Percentiles rank a stretch among this genome's conserved stretches.
phyloP scores from a whole-genome alignment of 2,888 invertebrate species.

The Cinara cedri region DNA sequence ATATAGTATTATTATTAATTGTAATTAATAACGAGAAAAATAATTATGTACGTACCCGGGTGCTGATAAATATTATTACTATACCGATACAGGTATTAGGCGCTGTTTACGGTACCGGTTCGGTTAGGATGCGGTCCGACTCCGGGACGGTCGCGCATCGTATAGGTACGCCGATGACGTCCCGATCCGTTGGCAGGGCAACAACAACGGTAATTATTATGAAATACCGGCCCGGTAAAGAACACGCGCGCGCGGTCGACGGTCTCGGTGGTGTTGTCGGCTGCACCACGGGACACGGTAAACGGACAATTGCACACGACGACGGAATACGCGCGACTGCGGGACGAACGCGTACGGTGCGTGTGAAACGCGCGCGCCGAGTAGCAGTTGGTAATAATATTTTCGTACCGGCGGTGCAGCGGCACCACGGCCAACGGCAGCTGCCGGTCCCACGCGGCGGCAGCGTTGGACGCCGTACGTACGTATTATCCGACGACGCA shows the following conservation, averaged over 20 bases:
- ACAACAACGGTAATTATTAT: too few species aligned
- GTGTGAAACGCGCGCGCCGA: not conserved
- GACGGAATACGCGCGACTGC: not conserved
- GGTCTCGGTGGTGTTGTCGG: not conserved
- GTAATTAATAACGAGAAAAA: too few species aligned
- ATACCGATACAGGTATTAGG: too few species aligned
- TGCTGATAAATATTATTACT: too few species aligned
- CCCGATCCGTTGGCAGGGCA: too few species aligned
- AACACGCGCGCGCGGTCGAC: not conserved
- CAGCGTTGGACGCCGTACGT: not conserved
- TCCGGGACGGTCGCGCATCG: too few species aligned
- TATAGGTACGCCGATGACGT: too few species aligned
- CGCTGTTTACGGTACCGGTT: too few species aligned
- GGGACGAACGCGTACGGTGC: not conserved
- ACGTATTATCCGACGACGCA: conserved; percentile 39
- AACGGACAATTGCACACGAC: conserved; percentile 1
- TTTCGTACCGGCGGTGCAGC: conserved; percentile 14
- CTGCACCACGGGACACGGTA: not conserved
- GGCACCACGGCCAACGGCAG: not conserved
- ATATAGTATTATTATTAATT: too few species aligned
- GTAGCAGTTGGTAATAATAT: conserved; percentile 25
- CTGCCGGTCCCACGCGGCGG: conserved; percentile 30
- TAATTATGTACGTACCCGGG: too few species aligned
- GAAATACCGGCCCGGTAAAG: too few species aligned
- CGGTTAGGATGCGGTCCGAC: too few species aligned